Conservation (phyloP, 2,113 vertebrate species). For the Archilochus colubris region DNA sequence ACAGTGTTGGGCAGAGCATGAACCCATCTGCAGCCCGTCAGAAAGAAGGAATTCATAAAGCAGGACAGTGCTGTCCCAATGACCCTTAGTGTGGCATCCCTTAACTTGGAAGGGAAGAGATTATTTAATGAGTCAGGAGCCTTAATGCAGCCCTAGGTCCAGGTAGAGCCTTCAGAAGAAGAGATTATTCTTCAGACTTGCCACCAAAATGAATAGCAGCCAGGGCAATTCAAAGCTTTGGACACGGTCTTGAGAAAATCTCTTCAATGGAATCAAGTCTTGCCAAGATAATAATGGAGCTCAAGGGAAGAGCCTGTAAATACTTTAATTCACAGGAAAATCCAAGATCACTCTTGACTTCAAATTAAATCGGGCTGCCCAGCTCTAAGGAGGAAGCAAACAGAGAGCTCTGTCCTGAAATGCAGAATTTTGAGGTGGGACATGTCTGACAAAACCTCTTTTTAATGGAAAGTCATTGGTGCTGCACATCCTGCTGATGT, state of each 20-base stretch:
- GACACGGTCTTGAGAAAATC: background rate
- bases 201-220: background rate
- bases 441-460: background rate
- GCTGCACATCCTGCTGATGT: fast-evolving
- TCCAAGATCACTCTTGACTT: background rate
- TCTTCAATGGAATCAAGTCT: background rate
- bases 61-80: background rate
- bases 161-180: background rate
- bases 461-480: background rate
- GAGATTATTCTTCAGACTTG: background rate
- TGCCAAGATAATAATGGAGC: background rate
- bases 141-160: background rate
- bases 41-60: background rate
- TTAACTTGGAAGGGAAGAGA: background rate
- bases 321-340: background rate
- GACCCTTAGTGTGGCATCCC: background rate
- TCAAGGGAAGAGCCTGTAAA: background rate
- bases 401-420: background rate
- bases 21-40: background rate
- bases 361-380: background rate
- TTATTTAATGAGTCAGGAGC: background rate
- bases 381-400: background rate
- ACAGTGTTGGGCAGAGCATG: background rate
- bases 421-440: background rate
- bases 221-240: background rate